Conservation (phyloP, 2,797 vertebrate genomes). For the Eurystomus glaucurus region DNA sequence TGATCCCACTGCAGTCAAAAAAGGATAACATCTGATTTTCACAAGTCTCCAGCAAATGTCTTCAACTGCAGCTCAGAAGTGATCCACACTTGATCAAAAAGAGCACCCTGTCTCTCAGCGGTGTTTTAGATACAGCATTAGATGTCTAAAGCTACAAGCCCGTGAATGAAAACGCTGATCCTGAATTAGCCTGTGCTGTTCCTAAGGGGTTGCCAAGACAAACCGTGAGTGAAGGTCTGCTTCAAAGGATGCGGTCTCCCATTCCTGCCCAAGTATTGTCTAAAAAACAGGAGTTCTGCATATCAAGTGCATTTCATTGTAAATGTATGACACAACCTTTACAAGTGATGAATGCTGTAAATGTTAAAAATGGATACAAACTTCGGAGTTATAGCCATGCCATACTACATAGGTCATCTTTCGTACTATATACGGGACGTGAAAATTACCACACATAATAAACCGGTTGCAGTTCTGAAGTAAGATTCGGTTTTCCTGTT, state of each 20-base stretch:
- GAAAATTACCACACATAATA: neutral
- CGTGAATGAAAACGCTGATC: neutral
- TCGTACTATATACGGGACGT: neutral
- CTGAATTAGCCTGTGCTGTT: neutral
- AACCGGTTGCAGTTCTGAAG: conserved; percentile 20
- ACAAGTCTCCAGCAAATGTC: neutral
- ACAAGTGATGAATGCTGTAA: neutral
- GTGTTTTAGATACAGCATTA: rapidly evolving
- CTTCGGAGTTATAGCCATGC: neutral
- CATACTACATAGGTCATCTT: neutral
- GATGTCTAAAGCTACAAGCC: neutral
- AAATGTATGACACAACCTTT: neutral
- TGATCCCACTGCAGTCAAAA: neutral
- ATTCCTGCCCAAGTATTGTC: neutral
- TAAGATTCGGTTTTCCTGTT: neutral
- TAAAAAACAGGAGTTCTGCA: conserved; percentile 8
- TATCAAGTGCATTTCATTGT: neutral
- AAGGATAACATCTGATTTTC: neutral
- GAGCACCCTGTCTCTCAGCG: neutral
- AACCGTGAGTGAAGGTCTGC: neutral
- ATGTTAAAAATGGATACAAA: neutral
- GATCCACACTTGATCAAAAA: neutral
- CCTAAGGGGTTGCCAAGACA: conserved; percentile 13
- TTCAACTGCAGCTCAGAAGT: neutral
- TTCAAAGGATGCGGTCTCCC: conserved; percentile 47